These are phyloP conservation scores for Tylochromis polylepis DNA, from an alignment of 2,113 vertebrate genomes.

Conservation along the genomic window DNA sequence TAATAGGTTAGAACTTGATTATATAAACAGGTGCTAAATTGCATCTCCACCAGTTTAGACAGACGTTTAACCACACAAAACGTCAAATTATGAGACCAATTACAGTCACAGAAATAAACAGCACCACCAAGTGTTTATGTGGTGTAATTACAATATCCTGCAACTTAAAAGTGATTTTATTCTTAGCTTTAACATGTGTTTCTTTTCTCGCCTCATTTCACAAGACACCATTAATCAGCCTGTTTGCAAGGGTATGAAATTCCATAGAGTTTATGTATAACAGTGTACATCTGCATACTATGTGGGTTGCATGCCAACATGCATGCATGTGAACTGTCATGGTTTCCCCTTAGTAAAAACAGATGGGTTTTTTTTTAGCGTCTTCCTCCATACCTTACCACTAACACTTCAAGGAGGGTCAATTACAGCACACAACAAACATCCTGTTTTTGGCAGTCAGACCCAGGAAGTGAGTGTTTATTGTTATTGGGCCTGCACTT, in stretches of 20 bases:
- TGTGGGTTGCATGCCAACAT: background rate
- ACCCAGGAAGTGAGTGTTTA: conserved; percentile 71
- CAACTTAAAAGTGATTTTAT: background rate
- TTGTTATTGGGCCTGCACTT: conserved; percentile 68
- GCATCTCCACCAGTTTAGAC: background rate
- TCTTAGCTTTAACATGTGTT: background rate
- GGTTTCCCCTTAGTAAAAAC: conserved; percentile 62
- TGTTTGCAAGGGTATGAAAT: background rate
- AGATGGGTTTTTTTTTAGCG: conserved; percentile 57
- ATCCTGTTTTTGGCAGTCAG: conserved; percentile 72
- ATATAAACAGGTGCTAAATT: background rate
- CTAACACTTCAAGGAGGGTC: conserved; percentile 72
- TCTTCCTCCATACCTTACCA: conserved; percentile 64
- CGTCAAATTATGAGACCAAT: background rate
- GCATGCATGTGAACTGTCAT: conserved; percentile 19
- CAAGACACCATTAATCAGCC: conserved; percentile 5
- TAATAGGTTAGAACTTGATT: background rate
- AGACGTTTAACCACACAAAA: background rate
- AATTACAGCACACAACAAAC: conserved; percentile 76
- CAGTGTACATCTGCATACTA: background rate
- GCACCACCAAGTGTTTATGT: conserved; percentile 31
- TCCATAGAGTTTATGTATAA: background rate
- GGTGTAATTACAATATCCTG: conserved; percentile 5
- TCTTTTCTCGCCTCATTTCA: background rate
- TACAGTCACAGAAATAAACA: background rate